Conservation (phyloP, 1,140 invertebrate genomes). For the Phymorhynchus buccinoides region DNA sequence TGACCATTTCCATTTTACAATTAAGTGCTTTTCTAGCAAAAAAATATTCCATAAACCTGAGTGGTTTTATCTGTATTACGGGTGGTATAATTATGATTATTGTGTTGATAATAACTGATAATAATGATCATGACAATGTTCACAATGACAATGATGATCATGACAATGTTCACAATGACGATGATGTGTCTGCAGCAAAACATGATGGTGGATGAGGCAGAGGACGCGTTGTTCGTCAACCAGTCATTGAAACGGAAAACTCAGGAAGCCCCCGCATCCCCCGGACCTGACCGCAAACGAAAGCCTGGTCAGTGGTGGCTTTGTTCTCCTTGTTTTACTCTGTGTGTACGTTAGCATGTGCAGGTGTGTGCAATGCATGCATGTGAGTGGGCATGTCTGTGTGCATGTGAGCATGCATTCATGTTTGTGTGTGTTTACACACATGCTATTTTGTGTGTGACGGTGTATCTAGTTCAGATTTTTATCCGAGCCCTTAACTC, state of each 20-base stretch:
- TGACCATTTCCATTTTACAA: too few relatives aligned
- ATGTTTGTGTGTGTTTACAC: too few relatives aligned
- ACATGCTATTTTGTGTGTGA: too few relatives aligned
- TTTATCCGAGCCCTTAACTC: too few relatives aligned
- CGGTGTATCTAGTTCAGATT: not conserved
- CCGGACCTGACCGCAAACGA: conserved; percentile 79
- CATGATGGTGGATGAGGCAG: conserved; percentile 70
- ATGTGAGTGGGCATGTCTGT: too few relatives aligned
- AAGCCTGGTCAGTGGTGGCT: conserved; percentile 78
- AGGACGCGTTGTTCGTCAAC: conserved; percentile 65
- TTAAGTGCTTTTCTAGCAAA: too few relatives aligned
- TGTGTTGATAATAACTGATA: not conserved
- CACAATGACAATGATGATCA: not conserved
- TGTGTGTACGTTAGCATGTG: not conserved
- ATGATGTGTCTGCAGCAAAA: conserved; percentile 49
- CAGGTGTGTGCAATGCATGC: not conserved
- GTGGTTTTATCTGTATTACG: too few relatives aligned
- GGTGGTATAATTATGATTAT: too few relatives aligned
- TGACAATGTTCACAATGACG: too few relatives aligned
- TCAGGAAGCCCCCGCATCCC: conserved; percentile 57
- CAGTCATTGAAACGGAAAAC: conserved; percentile 62
- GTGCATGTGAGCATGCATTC: too few relatives aligned
- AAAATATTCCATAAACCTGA: too few relatives aligned
- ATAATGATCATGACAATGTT: too few relatives aligned
- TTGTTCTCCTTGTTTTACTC: not conserved